These are phyloP conservation scores for Crotalus tigris DNA, from an alignment of 2,113 vertebrate species.

Conservation along the genomic window DNA sequence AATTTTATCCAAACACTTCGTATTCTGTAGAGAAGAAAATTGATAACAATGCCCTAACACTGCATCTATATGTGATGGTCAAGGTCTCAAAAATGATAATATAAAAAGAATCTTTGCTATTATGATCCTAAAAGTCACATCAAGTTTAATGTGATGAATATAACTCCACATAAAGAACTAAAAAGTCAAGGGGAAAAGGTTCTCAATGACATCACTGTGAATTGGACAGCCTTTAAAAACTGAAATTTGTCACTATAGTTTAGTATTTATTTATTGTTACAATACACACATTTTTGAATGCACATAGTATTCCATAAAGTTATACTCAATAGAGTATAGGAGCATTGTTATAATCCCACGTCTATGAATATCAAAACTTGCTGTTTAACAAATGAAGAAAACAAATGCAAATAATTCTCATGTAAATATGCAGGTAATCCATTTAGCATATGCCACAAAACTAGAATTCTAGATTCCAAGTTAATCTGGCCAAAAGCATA, in stretches of 20 bases:
- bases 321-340: background rate
- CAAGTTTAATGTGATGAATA: background rate
- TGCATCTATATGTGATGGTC: background rate
- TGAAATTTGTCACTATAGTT: background rate
- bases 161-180: background rate
- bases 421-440: background rate
- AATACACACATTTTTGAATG: background rate
- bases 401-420: background rate
- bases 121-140: too few relatives aligned
- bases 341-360: background rate
- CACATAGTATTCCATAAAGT: background rate
- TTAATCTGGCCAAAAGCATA: background rate
- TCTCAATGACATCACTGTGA: background rate
- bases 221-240: background rate
- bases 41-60: background rate
- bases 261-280: background rate
- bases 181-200: background rate
- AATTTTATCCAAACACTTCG: background rate
- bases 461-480: background rate
- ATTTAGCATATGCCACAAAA: background rate
- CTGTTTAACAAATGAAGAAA: background rate
- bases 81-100: background rate
- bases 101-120: background rate
- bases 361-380: background rate
- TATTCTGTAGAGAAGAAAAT: background rate